Conservation (phyloP, 2,888 invertebrate genomes). For the Thyatira batis region DNA sequence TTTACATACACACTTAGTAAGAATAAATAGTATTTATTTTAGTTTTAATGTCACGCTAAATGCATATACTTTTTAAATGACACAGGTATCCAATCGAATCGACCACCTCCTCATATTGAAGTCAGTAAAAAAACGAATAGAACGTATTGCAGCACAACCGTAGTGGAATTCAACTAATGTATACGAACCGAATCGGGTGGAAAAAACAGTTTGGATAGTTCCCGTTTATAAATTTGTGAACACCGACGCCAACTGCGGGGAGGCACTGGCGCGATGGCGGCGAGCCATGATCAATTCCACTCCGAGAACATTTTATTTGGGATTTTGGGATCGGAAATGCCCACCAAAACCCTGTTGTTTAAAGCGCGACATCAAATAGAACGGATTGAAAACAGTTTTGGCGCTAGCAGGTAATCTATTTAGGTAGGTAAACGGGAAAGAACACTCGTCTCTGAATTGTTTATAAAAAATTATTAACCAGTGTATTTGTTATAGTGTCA, state of each 20-base stretch:
- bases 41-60: too few relatives aligned
- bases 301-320: constrained; percentile 25
- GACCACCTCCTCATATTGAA: constrained; percentile 4
- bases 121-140: constrained; percentile 17
- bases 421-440: too few relatives aligned
- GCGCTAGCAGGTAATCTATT: too few relatives aligned
- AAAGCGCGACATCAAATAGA: not conserved
- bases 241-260: constrained; percentile 31
- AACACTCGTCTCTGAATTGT: too few relatives aligned
- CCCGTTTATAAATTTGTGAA: constrained; percentile 19
- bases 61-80: too few relatives aligned
- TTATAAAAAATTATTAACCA: too few relatives aligned
- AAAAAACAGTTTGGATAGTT: constrained; percentile 18
- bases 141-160: constrained; percentile 6
- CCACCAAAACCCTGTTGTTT: constrained; percentile 20
- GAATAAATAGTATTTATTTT: too few relatives aligned
- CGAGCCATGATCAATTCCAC: constrained; percentile 42
- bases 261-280: constrained; percentile 37
- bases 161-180: constrained; percentile 15
- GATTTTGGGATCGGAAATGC: constrained; percentile 19
- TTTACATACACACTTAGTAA: too few relatives aligned
- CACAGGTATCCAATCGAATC: too few relatives aligned
- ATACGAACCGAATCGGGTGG: constrained; percentile 16
- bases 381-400: not conserved
- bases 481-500: too few relatives aligned